phyloP scores from a whole-genome alignment of 2,113 vertebrate genomes.

The Cebidichthys violaceus region DNA sequence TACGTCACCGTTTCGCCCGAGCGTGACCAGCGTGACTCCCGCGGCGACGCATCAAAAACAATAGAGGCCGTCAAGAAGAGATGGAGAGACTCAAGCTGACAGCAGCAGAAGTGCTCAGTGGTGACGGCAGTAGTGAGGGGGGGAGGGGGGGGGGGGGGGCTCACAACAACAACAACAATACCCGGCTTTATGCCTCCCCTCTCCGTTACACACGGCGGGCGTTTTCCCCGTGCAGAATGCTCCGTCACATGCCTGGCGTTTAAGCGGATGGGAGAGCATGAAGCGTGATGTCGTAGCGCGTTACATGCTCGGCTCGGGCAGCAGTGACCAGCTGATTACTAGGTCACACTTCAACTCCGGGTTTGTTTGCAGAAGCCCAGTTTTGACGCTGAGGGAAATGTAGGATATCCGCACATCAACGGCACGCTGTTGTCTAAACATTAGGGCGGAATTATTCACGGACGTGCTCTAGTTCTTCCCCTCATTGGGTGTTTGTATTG shows the following conservation, averaged over 20 bases:
- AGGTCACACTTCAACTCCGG: not conserved
- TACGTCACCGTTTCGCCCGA: slow-evolving; percentile 35
- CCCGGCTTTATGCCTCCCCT: slow-evolving; percentile 43
- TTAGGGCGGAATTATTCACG: not conserved
- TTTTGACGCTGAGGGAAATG: not conserved
- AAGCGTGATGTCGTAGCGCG: slow-evolving; percentile 2
- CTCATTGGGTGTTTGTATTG: not conserved
- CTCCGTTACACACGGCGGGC: slow-evolving; percentile 12
- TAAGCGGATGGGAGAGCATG: slow-evolving; percentile 25
- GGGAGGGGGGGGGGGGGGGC: not conserved
- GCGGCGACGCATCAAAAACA: slow-evolving; percentile 51
- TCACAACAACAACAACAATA: slow-evolving; percentile 47
- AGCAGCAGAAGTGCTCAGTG: slow-evolving; percentile 56
- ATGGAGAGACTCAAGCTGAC: slow-evolving; percentile 57
- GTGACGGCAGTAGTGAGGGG: not conserved
- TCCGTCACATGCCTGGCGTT: slow-evolving; percentile 42
- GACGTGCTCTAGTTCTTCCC: not conserved
- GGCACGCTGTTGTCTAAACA: not conserved
- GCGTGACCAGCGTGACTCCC: slow-evolving; percentile 53
- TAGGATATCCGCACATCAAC: not conserved
- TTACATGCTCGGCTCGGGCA: slow-evolving; percentile 11
- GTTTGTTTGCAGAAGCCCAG: not conserved
- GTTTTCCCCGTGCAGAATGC: slow-evolving; percentile 40
- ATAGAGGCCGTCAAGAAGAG: slow-evolving; percentile 60
- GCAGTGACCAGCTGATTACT: not conserved